Evolutionary conservation across 2,113 vertebrate species (phyloP).

Genomic region (Pelobates fuscus): DNA sequence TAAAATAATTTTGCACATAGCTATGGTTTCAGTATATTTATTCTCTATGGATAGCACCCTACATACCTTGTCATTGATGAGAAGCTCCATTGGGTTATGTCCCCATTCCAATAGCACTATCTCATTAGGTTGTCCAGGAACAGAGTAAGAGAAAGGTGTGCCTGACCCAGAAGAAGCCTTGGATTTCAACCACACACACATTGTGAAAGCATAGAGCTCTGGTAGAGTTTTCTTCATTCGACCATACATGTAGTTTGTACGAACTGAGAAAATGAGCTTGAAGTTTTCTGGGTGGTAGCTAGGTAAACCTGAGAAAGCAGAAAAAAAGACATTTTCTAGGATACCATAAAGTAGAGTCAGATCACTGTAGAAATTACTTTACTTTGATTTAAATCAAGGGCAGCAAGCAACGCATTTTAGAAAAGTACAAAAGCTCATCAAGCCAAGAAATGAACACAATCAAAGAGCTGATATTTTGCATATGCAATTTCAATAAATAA

Average conservation of each 20-base stretch:
- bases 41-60: neutral
- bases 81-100: conserved; percentile 89
- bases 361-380: no score
- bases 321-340: neutral
- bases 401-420: no score
- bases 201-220: conserved; percentile 91
- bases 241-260: conserved; percentile 95
- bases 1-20: no score
- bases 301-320: conserved; percentile 55
- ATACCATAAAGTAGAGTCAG: neutral
- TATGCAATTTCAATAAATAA: no score
- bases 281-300: conserved; percentile 82
- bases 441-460: no score
- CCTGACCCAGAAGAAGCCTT: conserved; percentile 77
- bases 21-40: no score
- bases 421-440: no score
- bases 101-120: conserved; percentile 90
- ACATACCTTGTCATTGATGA: conserved; percentile 92
- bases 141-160: conserved; percentile 94
- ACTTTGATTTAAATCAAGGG: no score
- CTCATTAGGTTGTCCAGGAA: conserved; percentile 88
- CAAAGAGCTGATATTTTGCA: no score
- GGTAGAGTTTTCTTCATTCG: conserved; percentile 85
- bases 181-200: conserved; percentile 89
- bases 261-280: conserved; percentile 86